These are phyloP conservation scores for Bellardia pandia DNA, from an alignment of 2,888 invertebrate species.

Conservation along the genomic window DNA sequence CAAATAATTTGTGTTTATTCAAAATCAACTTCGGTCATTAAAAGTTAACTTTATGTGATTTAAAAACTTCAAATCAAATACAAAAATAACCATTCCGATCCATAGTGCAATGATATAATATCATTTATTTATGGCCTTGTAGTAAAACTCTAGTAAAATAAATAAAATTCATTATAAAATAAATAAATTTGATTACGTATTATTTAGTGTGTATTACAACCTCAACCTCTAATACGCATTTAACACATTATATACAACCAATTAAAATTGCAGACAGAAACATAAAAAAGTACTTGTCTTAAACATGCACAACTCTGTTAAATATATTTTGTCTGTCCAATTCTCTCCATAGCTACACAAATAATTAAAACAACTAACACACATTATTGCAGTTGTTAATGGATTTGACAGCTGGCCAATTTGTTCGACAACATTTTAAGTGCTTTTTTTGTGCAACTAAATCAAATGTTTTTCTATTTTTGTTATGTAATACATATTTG, in stretches of 20 bases:
- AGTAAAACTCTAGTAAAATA: background rate
- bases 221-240: background rate
- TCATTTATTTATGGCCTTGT: background rate
- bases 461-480: background rate
- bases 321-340: background rate
- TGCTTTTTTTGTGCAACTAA: slow-evolving; percentile 25
- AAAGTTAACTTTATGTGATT: too few species aligned
- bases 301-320: slow-evolving; percentile 3
- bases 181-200: background rate
- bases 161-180: background rate
- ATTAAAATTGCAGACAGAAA: background rate
- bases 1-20: too few species aligned
- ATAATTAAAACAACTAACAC: background rate
- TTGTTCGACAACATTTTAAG: slow-evolving; percentile 24
- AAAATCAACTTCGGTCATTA: too few species aligned
- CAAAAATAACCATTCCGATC: too few species aligned
- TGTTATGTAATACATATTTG: background rate
- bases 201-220: background rate
- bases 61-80: too few species aligned
- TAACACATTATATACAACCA: background rate
- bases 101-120: background rate
- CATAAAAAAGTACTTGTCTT: slow-evolving; percentile 45
- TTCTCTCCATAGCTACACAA: background rate
- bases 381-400: slow-evolving; percentile 36
- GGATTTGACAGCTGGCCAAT: slow-evolving; percentile 39